A percentile compares a stretch with the other conserved stretches of the same genome.
These are phyloP conservation scores for Marmota flaviventris DNA, from an alignment of 2,113 vertebrate genomes.

Conservation along the genomic window DNA sequence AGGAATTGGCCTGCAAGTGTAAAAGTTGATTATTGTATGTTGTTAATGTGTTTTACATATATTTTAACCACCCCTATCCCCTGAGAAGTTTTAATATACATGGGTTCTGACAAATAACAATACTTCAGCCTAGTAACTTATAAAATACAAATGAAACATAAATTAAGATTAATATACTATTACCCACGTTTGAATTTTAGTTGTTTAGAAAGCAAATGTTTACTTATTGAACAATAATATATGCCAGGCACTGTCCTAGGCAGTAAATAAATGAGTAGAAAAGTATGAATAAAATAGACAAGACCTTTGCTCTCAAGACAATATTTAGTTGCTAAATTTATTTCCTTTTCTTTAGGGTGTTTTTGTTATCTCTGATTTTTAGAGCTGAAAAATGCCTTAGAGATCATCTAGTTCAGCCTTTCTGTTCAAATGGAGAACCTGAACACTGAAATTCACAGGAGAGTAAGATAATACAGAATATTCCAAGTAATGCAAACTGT, in stretches of 20 bases:
- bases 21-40: constrained; percentile 7
- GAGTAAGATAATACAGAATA: constrained; percentile 57
- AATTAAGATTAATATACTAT: constrained; percentile 45
- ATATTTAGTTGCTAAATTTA: constrained; percentile 29
- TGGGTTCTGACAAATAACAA: constrained; percentile 12
- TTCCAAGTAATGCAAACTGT: constrained; percentile 53
- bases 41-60: not conserved
- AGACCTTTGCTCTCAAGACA: constrained; percentile 44
- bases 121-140: constrained; percentile 57
- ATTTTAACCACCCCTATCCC: not conserved
- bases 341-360: constrained; percentile 62
- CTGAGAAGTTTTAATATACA: not conserved
- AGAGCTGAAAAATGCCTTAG: constrained; percentile 55
- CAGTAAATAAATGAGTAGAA: not conserved
- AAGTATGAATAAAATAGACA: constrained; percentile 39
- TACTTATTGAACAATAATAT: constrained; percentile 13
- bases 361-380: constrained; percentile 54
- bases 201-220: constrained; percentile 35
- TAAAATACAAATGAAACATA: constrained; percentile 29
- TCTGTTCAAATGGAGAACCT: constrained; percentile 57
- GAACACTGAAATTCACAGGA: constrained; percentile 60
- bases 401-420: constrained; percentile 51
- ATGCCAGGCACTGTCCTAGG: constrained; percentile 39
- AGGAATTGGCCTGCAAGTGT: not conserved
- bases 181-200: constrained; percentile 51